Base-by-base conservation (phyloP, 1,140 invertebrate genomes). In the Apis laboriosa region DNA sequence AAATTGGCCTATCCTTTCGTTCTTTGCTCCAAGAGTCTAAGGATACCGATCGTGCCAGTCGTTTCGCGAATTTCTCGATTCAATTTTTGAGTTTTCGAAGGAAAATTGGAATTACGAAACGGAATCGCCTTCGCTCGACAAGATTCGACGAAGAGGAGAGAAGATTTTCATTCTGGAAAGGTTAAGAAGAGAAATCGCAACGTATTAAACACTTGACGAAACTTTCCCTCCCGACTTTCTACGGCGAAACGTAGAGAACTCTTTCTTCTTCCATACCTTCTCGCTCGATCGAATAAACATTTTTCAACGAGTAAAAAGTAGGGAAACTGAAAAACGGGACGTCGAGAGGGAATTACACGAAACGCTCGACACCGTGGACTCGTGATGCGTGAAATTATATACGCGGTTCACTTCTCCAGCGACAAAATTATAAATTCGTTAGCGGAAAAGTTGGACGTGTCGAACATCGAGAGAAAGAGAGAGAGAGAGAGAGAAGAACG, bases 1-100 rank as follows among this genome's bases (percentile, higher is more conserved):
- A 87, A 88, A 87, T 88, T 73, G 86, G 77, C 24, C 82, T 63
- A 80, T 76, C 60, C 64, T 61, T 21, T 53, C 58, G 55, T 55
- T 73, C 66, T 63, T 74, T 49, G 64, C 55, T 81, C 60, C 24
- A 24, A 24, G 75, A 64, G 68, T 86, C 53, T 49, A 49, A n/a
- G 75, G 19, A 15, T 4, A 43, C 9, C 73, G 80, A 67, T 80
- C 61, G 71, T 34, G 34, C 13, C 72, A 53, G 49, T 24, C 43
- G 15, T 24, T 34, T 19, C 28, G 13, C 28, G 11, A 43, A 43
- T 43, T 7, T 43, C 43, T 43, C 19, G 71, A 58, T 73, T 43
- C 58, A 9, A 73, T 73, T 58, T 58, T 73, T 34, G 8, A 43
- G 9, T 34, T 28, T 3, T 21, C 21, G n/a, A 49, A 7, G 13